Base-by-base conservation (phyloP, 2,113 vertebrate genomes). In the Microtus montanus region DNA sequence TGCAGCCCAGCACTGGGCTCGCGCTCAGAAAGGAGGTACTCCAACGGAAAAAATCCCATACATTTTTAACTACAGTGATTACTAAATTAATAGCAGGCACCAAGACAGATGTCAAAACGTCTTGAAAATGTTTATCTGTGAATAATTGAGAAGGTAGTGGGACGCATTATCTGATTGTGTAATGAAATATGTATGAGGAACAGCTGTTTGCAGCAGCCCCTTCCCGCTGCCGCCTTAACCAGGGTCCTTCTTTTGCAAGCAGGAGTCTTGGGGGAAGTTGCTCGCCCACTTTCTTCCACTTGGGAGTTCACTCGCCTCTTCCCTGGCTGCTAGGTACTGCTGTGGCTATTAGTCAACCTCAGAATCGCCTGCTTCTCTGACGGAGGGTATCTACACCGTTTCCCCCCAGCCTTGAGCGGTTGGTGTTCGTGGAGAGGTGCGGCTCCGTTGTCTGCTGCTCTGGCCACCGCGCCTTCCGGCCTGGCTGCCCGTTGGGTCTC, bases 171-270 rank as follows among this genome's bases (percentile, higher is more conserved):
- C 99, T 99, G 98, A 98, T 98, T 98, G 97, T 98, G 94, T 97
- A 97, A 99, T 99, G 98, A 99, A 99, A 99, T 98, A 99, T 99
- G 98, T 98, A 99, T 99, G 98, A 98, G 98, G 97, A 99, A 99
- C 99, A 99, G 99, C 99, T 99, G 99, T 98, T 98, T 97, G 98
- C 97, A 97, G 97, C 97, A 98, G 98, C 96, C 98, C 96, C 97
- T 98, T 98, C 98, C 98, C 97, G 96, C 90, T 83, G 97, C 97
- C 97, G 97, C 97, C 98, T 98, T 97, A 97, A 96, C 98, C 95
- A 82, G 97, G 96, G 97, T 89, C 97, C 96, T 95, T 96, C 96
- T 95, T 92, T 82, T 94, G 97, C 90, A 96, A 87, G 96, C 96
- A 70, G 96, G 94, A 77, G 54, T 96, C 93, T 92, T 93, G 35